phyloP scores from a whole-genome alignment of 2,113 vertebrate genomes.

The Elanus axillaris region DNA sequence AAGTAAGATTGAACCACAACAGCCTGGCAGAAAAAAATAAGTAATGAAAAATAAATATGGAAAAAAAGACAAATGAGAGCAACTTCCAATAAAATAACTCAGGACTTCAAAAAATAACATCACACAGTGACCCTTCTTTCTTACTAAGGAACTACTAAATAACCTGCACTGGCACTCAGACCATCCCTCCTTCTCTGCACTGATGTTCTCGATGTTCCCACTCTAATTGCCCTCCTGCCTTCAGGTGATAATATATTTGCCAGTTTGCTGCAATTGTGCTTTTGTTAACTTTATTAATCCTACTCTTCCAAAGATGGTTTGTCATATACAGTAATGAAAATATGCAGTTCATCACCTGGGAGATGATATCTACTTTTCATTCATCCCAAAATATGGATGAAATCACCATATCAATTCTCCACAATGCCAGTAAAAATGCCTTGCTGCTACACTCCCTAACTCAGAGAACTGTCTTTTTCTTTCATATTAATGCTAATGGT shows the following conservation, averaged over 20 bases:
- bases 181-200: neutral
- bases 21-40: neutral
- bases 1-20: neutral
- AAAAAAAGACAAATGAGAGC: neutral
- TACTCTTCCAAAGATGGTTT: neutral
- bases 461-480: slow-evolving; percentile 11
- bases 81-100: neutral
- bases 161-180: neutral
- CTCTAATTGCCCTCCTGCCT: neutral
- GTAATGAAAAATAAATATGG: neutral
- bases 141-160: neutral
- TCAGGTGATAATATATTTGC: neutral
- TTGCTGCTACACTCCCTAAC: neutral
- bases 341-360: neutral
- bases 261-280: neutral
- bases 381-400: neutral
- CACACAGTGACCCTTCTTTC: neutral
- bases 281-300: slow-evolving; percentile 35
- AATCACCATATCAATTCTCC: neutral
- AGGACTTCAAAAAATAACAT: neutral
- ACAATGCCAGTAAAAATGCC: neutral
- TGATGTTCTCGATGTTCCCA: neutral
- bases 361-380: neutral
- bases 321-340: neutral
- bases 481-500: slow-evolving; percentile 28